Conservation (phyloP, 2,797 vertebrate species). For the Gallinago solitaria region DNA sequence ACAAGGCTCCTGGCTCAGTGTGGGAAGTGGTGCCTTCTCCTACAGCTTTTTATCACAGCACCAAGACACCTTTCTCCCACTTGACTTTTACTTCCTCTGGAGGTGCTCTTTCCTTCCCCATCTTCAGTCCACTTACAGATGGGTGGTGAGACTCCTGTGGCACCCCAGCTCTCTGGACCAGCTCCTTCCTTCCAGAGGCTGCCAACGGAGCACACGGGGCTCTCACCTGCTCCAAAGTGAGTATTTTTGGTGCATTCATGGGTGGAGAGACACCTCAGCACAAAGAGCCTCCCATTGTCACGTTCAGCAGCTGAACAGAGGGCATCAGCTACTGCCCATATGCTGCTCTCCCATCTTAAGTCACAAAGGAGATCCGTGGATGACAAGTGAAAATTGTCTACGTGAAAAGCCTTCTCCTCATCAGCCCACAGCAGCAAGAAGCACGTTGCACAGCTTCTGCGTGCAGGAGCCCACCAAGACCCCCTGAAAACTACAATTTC, state of each 20-base stretch:
- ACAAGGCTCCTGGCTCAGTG: not conserved
- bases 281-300: not conserved
- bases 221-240: not conserved
- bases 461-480: not conserved
- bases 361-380: not conserved
- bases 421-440: accelerated
- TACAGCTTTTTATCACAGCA: not conserved
- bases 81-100: not conserved
- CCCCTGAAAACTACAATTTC: not conserved
- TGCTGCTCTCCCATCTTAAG: not conserved
- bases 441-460: accelerated
- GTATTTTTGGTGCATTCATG: accelerated
- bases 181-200: not conserved
- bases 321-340: accelerated
- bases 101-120: not conserved
- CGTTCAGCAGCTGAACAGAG: not conserved
- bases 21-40: not conserved
- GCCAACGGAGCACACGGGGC: not conserved
- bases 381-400: not conserved
- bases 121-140: not conserved
- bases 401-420: not conserved
- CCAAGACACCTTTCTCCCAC: not conserved
- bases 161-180: not conserved
- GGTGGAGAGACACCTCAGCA: not conserved
- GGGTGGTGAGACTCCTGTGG: accelerated